Base-by-base conservation (phyloP, 1,140 invertebrate species). In the Laupala kohalensis region DNA sequence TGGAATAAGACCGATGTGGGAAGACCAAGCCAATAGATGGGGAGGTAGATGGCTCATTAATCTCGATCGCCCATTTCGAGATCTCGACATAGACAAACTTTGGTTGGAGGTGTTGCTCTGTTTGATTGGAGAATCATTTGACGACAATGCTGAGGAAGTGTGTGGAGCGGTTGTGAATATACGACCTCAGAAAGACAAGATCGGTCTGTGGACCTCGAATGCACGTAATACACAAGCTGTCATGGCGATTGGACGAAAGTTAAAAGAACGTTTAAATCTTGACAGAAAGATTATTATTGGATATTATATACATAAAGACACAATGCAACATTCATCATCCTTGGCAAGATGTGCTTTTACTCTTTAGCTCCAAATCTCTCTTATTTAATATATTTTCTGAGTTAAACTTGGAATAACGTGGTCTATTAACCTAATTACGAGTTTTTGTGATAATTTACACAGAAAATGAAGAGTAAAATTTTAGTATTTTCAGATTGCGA, bases 1-100 rank as follows among this genome's bases (percentile, higher is more conserved):
- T 80, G 95, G 94, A 19, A 94, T 98, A 75, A 89, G 91, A 74
- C 97, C 97, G 4, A 98, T 98, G 96, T 99, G 97, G 97, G 97
- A 99, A 84, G 97, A 99, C 83, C 86, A 87, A 69, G 87, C 88
- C 24, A 95, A 94, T 78, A 93, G 93, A 79, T 86, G 88, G 80
- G 97, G 97, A 53, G 97, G 97, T 64, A 85, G 96, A 76, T 99
- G 97, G 97, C 83, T 99, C 6, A 91, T 99, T 75, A 94, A 87
- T 79, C 85, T 97, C 70, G 91, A 94, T 64, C 93, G 89, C 79
- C 90, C 90, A 77, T 90, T 94, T 78, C 86, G 94, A 77, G 81
- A 80, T 69, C 86, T 86, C 74, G 91, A 95, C 79, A 83, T 99
- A 73, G 96, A 99, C 81, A 87, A 90, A 77, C 92, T 93, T 79